Evolutionary conservation across 2,797 vertebrate species (phyloP), one percentile per base, ranked within the genome.

Genomic region (Chromobotia macracanthus): DNA sequence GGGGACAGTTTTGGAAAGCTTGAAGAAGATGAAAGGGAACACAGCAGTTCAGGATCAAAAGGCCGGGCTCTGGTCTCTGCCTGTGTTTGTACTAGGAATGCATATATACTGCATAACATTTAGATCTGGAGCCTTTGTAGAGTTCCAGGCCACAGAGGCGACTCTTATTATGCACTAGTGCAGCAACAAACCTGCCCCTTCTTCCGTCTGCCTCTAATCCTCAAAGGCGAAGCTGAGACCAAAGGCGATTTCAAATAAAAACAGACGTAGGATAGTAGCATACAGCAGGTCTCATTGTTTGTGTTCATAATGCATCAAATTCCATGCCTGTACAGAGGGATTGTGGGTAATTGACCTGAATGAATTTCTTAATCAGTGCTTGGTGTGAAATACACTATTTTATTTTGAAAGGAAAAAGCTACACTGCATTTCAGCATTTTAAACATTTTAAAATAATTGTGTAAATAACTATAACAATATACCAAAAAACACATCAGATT

Each of bases 41-140:
- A 78, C 53, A 60, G 79, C 78, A 67, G 73, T 80, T 83, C 78
- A 80, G 87, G 87, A 88, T 88, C 87, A 88, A 88, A 88, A 81
- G 77, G 66, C 68, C 16, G 46, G 69, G 82, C 83, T 82, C 80
- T 80, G 70, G 60, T 83, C 84, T 87, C 72, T 80, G 82, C 72
- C 83, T 80, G 79, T 88, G 87, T 88, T 86, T 87, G 77, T 83
- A 83, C 84, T 82, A 83, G 68, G 75, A 85, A 81, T 83, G 82
- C 83, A 87, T 86, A 82, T 85, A 87, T 84, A 85, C 83, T 85
- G 87, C 82, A 86, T 86, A 73, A 77, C 84, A 87, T 88, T 87
- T 83, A 85, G 84, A 86, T 86, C 77, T 79, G 79, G 76, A 71
- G 77, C 77, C 87, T 88, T 87, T 87, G 86, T 87, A 85, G 84